Percentiles rank a stretch among this genome's conserved stretches.
These are phyloP conservation scores for Ranitomeya variabilis DNA, from an alignment of 2,113 vertebrate species.

Conservation along the genomic window DNA sequence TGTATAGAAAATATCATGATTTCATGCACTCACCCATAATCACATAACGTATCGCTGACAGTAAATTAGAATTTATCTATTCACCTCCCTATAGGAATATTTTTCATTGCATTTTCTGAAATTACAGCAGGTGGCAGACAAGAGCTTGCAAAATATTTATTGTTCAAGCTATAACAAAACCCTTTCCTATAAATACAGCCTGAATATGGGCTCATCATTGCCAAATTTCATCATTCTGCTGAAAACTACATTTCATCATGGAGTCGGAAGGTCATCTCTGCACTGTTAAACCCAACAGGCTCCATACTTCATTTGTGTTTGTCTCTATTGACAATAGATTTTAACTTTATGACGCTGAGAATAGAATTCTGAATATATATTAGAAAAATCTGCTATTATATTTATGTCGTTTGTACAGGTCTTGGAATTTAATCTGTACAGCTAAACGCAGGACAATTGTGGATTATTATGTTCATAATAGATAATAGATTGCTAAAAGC, in stretches of 20 bases:
- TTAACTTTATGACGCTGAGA: background rate
- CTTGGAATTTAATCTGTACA: no score
- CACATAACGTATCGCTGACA: no score
- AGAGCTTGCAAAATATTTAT: background rate
- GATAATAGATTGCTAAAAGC: no score
- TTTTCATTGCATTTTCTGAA: background rate
- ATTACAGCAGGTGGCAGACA: slow-evolving; percentile 25
- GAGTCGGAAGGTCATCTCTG: slow-evolving; percentile 11
- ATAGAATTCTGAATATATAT: background rate
- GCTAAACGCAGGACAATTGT: no score
- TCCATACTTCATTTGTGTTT: slow-evolving; percentile 22
- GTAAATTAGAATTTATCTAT: no score
- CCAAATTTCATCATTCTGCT: slow-evolving; percentile 9
- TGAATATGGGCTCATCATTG: slow-evolving; percentile 27
- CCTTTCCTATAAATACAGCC: background rate
- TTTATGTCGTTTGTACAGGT: background rate
- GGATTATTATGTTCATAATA: no score
- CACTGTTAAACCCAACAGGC: background rate
- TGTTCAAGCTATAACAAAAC: background rate
- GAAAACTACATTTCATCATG: slow-evolving; percentile 30
- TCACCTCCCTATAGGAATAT: no score
- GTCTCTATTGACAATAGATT: background rate
- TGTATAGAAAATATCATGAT: no score
- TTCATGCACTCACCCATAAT: no score
- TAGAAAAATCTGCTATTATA: background rate